These are phyloP conservation scores for Callyntrura sp. DNA, from an alignment of 2,888 invertebrate species.

Conservation along the genomic window DNA sequence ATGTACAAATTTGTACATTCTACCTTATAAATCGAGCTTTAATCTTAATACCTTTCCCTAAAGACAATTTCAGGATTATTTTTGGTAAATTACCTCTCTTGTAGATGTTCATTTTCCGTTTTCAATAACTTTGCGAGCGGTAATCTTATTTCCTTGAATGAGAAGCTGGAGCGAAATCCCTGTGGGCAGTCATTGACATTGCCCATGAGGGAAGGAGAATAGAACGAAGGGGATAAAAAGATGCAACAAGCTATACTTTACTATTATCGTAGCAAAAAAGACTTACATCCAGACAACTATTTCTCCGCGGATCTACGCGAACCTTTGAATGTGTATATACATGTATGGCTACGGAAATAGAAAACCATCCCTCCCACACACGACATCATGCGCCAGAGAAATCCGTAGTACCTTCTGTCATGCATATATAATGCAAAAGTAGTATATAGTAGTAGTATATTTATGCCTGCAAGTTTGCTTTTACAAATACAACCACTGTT, in stretches of 20 bases:
- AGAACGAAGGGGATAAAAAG: not conserved
- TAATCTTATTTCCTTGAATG: not conserved
- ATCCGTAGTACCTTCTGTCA: no score
- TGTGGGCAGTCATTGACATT: not conserved
- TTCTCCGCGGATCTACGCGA: not conserved
- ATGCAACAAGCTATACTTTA: conserved; percentile 54
- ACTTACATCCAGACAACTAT: not conserved
- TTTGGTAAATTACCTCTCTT: not conserved
- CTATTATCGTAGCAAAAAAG: not conserved
- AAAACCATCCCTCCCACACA: conserved; percentile 7
- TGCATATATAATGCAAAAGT: no score
- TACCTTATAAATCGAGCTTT: no score
- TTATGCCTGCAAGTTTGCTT: not conserved
- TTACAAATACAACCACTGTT: not conserved
- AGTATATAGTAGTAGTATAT: not conserved
- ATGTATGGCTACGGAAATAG: conserved; percentile 12
- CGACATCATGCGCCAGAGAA: no score
- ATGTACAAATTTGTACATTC: no score
- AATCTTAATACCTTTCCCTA: conserved; percentile 41
- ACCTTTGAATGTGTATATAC: not conserved
- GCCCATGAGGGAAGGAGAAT: not conserved
- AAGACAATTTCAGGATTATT: conserved; percentile 4
- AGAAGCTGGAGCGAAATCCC: not conserved
- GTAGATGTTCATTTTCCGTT: not conserved
- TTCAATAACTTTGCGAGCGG: not conserved